Percentiles rank a stretch among this genome's conserved stretches.
Conservation (phyloP, 2,113 vertebrate species). For the Podarcis cretensis region DNA sequence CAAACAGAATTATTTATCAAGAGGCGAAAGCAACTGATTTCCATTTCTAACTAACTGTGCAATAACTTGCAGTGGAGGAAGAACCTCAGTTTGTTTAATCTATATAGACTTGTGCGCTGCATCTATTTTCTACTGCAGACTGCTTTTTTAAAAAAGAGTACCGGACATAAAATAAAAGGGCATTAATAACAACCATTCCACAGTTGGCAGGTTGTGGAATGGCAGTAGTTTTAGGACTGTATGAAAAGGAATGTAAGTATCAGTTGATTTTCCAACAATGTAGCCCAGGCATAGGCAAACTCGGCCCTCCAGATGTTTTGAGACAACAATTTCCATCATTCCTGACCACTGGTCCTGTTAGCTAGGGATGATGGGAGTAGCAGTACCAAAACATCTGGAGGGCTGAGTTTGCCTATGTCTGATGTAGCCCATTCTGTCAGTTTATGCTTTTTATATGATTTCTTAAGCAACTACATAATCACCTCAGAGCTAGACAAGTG, state of each 20-base stretch:
- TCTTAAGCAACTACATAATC: neutral
- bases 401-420: too few relatives aligned
- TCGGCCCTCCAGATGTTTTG: too few relatives aligned
- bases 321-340: too few relatives aligned
- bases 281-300: too few relatives aligned
- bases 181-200: too few relatives aligned
- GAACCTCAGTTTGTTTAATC: neutral
- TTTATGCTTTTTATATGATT: neutral
- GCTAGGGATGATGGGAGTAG: too few relatives aligned
- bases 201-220: neutral
- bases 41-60: neutral
- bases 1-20: constrained; percentile 37
- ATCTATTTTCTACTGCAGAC: constrained; percentile 15
- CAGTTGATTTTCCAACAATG: neutral
- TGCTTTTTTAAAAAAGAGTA: neutral
- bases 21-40: neutral
- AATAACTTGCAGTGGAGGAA: neutral
- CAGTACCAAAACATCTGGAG: too few relatives aligned
- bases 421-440: too few relatives aligned
- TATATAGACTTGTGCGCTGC: neutral
- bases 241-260: neutral
- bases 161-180: neutral
- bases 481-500: neutral
- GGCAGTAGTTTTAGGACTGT: neutral
- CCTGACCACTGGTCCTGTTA: too few relatives aligned